A percentile compares a stretch with the other conserved stretches of the same genome.
These are phyloP conservation scores for Carlito syrichta DNA, from an alignment of 2,113 vertebrate genomes.

Conservation along the genomic window DNA sequence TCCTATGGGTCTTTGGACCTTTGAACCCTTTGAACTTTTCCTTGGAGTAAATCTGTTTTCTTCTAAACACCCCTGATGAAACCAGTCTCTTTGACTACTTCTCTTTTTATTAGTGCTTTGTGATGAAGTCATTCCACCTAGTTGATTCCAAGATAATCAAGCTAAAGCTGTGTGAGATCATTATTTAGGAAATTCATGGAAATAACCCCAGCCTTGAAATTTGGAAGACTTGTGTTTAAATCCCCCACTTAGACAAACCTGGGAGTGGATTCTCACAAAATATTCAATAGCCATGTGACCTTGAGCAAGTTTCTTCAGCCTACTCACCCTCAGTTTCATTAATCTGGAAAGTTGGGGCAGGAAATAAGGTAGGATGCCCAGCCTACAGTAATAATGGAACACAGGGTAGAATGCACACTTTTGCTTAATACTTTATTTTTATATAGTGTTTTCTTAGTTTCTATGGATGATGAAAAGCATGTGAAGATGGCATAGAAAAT, in stretches of 20 bases:
- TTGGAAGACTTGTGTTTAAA: constrained; percentile 16
- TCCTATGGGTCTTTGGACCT: constrained; percentile 35
- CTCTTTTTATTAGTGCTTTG: constrained; percentile 1
- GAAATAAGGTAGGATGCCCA: not conserved
- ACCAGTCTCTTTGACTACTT: not conserved
- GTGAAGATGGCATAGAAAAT: not conserved
- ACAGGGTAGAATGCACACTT: not conserved
- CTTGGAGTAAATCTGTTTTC: constrained; percentile 46
- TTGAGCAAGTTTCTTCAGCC: constrained; percentile 8
- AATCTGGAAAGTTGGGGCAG: not conserved
- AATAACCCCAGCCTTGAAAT: constrained; percentile 5
- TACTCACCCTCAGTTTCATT: not conserved
- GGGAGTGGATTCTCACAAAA: not conserved
- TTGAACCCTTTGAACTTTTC: constrained; percentile 47
- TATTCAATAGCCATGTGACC: not conserved
- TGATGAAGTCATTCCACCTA: constrained; percentile 16
- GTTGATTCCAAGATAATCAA: constrained; percentile 48
- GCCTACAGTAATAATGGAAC: not conserved
- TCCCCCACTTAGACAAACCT: not conserved
- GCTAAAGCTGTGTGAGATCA: constrained; percentile 1
- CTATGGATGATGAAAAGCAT: not conserved
- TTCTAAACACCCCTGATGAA: constrained; percentile 13
- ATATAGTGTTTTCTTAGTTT: not conserved
- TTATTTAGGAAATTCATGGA: constrained; percentile 37
- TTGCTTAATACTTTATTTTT: not conserved